A percentile compares a stretch with the other conserved stretches of the same genome.
Evolutionary conservation across 2,113 vertebrate genomes (phyloP).

Genomic region (Dasyprocta punctata): DNA sequence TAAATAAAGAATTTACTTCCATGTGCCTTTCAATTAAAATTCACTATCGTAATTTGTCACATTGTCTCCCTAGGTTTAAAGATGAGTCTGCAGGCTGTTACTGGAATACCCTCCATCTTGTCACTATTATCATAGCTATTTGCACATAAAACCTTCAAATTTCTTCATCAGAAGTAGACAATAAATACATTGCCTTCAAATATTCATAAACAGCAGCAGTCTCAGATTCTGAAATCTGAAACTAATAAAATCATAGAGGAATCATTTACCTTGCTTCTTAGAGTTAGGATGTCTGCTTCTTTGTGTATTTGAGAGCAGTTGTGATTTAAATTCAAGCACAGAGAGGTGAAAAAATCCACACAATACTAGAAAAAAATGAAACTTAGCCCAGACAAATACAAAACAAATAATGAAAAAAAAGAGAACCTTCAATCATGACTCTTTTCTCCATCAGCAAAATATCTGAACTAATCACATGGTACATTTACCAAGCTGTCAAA

Average conservation of each 20-base stretch:
- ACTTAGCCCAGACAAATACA: not conserved
- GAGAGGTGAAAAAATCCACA: not conserved
- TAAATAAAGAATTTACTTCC: not conserved
- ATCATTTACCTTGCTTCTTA: constrained; percentile 2
- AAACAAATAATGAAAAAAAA: constrained; percentile 5
- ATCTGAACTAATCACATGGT: not conserved
- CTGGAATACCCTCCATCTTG: not conserved
- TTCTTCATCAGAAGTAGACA: not conserved
- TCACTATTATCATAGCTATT: not conserved
- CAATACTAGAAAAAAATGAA: constrained; percentile 10
- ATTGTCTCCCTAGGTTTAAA: not conserved
- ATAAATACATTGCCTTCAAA: not conserved
- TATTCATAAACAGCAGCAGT: not conserved
- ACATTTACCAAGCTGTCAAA: not conserved
- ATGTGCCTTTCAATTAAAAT: not conserved
- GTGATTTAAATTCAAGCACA: not conserved
- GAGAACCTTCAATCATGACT: not conserved
- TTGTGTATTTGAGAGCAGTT: not conserved
- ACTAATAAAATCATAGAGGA: not conserved
- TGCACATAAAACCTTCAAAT: not conserved
- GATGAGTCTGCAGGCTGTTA: not conserved
- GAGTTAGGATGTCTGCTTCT: not conserved
- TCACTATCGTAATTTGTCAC: not conserved
- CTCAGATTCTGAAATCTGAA: not conserved
- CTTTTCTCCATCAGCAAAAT: not conserved